Conservation (phyloP, 2,797 vertebrate species). For the Margarornis squamiger region DNA sequence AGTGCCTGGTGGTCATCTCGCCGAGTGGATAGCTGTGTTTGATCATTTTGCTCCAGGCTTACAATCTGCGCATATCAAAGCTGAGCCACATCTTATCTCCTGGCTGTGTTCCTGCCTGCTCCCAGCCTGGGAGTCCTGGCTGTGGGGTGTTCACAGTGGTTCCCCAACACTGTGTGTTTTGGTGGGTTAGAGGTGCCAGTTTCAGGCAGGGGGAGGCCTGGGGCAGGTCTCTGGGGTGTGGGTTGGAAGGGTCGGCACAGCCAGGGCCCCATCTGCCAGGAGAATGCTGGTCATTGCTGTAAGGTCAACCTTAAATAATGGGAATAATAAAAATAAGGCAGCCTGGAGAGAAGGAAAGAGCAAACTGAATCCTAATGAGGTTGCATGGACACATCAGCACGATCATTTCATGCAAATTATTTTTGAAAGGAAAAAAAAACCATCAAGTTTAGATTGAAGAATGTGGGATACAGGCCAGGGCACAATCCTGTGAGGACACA, state of each 20-base stretch:
- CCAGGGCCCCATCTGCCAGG: rapidly evolving
- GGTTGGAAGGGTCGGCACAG: neutral
- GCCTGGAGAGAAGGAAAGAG: neutral
- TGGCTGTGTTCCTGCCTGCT: neutral
- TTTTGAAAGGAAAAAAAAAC: neutral
- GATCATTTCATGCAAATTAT: neutral
- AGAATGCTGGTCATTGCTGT: neutral
- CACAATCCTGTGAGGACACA: rapidly evolving
- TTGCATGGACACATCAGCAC: neutral
- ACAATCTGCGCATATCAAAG: neutral
- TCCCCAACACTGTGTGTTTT: rapidly evolving
- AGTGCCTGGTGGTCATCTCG: rapidly evolving
- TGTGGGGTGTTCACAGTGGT: rapidly evolving
- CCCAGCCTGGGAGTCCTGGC: neutral
- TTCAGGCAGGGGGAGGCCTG: neutral
- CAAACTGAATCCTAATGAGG: conserved; percentile 4
- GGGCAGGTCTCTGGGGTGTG: neutral
- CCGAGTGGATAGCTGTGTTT: rapidly evolving
- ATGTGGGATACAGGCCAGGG: neutral
- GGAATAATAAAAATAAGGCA: conserved; percentile 6
- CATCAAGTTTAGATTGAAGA: neutral
- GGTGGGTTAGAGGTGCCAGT: neutral
- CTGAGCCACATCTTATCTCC: neutral
- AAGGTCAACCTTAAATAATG: neutral
- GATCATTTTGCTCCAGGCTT: neutral